Evolutionary conservation across 1,140 invertebrate genomes (phyloP), one percentile per base, ranked within the genome.

Genomic region (Papilio xuthus): DNA sequence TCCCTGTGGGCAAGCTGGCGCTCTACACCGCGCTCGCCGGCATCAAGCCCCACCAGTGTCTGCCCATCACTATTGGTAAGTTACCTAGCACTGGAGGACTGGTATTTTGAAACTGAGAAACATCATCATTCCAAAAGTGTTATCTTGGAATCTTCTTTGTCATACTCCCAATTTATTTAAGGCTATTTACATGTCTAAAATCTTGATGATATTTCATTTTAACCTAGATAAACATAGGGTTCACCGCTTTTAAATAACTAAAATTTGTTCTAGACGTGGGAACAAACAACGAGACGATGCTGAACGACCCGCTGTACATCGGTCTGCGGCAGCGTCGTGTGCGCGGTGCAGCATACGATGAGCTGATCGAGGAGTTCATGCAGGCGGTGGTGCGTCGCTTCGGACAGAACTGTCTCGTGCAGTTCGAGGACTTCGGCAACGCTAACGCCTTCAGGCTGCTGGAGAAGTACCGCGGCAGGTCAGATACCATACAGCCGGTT

Each of bases 321-420:
- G 99, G 99, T 0, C 92, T 99, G 28, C 95, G 95, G 28, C 97
- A 99, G 79, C 96, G 95, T 56, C 96, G 99, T 75, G 95, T 98
- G 0, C 96, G 95, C 4, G 98, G 98, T 0, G 81, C 94, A 28
- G 95, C 96, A 77, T 99, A 99, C 92, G 98, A 99, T 88, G 97
- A 97, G 9, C 97, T 99, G 80, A 94, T 99, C 53, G 99, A 99
- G 69, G 99, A 99, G 94, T 99, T 99, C 90, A 99, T 99, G 98
- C 88, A 96, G 69, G 98, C 99, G 0, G 97, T 97, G 20, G 96
- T 99, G 0, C 95, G 96, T 79, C 96, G 98, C 82, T 99, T 96
- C 86, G 97, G 97, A 0, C 96, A 97, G 87, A 98, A 97, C 86
- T 96, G 96, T 47, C 94, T 98, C 8, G 98, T 98, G 73, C 97